A percentile compares a stretch with the other conserved stretches of the same genome.
phyloP scores from a whole-genome alignment of 1,140 invertebrate genomes.

The Diachasma alloeum region DNA sequence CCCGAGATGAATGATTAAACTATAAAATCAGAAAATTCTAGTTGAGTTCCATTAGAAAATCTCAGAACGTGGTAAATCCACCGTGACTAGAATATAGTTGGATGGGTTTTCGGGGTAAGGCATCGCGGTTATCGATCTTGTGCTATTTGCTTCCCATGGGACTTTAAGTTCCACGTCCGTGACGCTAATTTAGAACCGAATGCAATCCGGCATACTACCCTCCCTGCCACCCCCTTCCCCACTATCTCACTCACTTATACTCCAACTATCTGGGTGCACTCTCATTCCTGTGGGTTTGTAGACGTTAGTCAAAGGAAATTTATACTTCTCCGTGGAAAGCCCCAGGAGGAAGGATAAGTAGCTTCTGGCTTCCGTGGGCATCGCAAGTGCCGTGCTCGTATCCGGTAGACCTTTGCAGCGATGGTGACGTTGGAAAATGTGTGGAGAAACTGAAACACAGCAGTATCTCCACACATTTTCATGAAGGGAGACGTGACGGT shows the following conservation, averaged over 20 bases:
- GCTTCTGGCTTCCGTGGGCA: slow-evolving; percentile 50
- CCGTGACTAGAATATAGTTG: slow-evolving; percentile 13
- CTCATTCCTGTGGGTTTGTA: slow-evolving; percentile 3
- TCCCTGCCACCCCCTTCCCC: no score
- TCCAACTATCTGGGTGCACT: neutral
- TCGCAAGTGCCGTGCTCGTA: slow-evolving; percentile 21
- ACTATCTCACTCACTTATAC: slow-evolving; percentile 7
- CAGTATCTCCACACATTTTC: slow-evolving; percentile 4
- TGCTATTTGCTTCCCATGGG: slow-evolving; percentile 23
- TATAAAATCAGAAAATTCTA: neutral
- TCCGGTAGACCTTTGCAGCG: neutral
- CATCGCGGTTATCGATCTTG: slow-evolving; percentile 30
- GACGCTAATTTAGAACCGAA: slow-evolving; percentile 32
- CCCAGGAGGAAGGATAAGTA: slow-evolving; percentile 51
- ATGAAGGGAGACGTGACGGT: neutral
- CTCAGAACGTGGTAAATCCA: slow-evolving; percentile 9
- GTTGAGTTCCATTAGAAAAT: neutral
- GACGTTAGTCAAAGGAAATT: slow-evolving; percentile 45
- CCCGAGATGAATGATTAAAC: neutral
- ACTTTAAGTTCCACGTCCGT: slow-evolving; percentile 25
- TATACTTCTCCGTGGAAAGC: slow-evolving; percentile 35
- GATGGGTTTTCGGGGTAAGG: slow-evolving; percentile 10
- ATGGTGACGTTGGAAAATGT: slow-evolving; percentile 1
- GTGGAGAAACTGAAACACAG: slow-evolving; percentile 1
- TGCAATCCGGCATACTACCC: neutral